Base-by-base conservation (phyloP, 1,140 invertebrate genomes). In the Nasonia vitripennis region DNA sequence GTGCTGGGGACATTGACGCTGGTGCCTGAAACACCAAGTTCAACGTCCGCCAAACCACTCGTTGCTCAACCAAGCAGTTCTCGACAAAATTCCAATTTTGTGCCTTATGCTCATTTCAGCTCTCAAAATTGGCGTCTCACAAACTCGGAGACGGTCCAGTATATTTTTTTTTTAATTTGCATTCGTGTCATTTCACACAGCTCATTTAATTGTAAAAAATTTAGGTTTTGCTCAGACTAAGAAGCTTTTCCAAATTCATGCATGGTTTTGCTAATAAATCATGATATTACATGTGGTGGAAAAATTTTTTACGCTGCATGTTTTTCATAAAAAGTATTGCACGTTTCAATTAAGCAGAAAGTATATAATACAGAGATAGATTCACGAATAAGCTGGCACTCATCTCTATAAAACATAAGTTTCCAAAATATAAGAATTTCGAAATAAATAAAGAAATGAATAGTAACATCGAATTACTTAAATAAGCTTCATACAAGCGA, bases 1-100 rank as follows among this genome's bases (percentile, higher is more conserved):
- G 96, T 89, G 96, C 96, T 87, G 97, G 96, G 87, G 97, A 97
- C 96, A 97, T 97, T 91, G 96, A 96, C 91, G 97, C 97, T 89
- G 97, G 97, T 90, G 97, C 97, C 97, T 97, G 94, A 91, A 94
- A 89, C 83, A 85, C 83, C 86, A 81, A 84, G 82, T 77, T 86
- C 86, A 86, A 86, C 86, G 82, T 84, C 86, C 86, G 34, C 86
- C 86, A 85, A 85, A 87, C 55, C 79, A 87, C 51, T 83, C 78
- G 70, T 75, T 83, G 68, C 75, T 78, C 62, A 78, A 83, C 78
- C 82, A 81, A 81, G 37, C 73, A 84, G 55, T 84, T 86, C 31
- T 87, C 78, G 81, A 84, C 51, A 80, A 79, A 82, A 73, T 73
- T 82, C 31, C 37, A 82, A 82, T 55, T 80, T 86, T 62, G 55